Conservation (phyloP, 2,113 vertebrate species). For the Rhynchomys soricoides region DNA sequence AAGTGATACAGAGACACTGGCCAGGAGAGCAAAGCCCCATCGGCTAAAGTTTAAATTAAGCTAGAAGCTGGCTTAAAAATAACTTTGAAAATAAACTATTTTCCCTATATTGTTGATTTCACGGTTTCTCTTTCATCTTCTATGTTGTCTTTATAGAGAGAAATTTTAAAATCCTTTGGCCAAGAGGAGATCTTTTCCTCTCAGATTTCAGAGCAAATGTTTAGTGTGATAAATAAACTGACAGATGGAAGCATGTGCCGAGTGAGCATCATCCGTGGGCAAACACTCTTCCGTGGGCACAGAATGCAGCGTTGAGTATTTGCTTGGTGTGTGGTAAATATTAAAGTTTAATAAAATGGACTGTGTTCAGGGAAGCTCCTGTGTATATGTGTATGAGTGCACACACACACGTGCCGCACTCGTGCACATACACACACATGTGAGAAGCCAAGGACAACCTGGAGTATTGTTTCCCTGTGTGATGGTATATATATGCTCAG, state of each 20-base stretch:
- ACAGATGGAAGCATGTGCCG: too few species aligned
- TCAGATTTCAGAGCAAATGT: not conserved
- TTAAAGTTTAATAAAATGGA: not conserved
- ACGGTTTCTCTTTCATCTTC: not conserved
- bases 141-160: not conserved
- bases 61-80: not conserved
- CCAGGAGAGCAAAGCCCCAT: not conserved
- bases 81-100: not conserved
- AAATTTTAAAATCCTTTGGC: not conserved
- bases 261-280: too few species aligned
- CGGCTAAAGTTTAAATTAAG: not conserved
- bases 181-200: not conserved
- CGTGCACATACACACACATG: not conserved
- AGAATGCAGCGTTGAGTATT: not conserved
- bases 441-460: not conserved
- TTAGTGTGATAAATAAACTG: not conserved
- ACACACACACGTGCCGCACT: not conserved
- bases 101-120: not conserved
- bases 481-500: too few species aligned
- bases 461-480: too few species aligned
- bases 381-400: not conserved
- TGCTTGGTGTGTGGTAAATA: not conserved
- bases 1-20: not conserved
- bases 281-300: rapidly evolving
- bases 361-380: too few species aligned